phyloP scores from a whole-genome alignment of 2,797 vertebrate species.

The Eurystomus glaucurus region DNA sequence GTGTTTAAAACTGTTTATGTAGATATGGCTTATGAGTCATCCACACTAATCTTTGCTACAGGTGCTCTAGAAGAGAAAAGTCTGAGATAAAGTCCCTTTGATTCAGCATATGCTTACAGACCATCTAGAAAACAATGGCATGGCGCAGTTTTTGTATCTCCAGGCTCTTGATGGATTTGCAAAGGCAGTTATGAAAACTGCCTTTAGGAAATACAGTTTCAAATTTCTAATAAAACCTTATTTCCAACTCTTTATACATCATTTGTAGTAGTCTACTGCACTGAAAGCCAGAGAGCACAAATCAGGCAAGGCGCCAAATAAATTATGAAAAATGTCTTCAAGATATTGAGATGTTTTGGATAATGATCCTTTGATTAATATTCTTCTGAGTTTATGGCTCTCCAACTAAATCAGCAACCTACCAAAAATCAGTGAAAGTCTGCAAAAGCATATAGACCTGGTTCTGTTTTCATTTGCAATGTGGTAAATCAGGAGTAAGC shows the following conservation, averaged over 20 bases:
- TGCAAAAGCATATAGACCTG: neutral
- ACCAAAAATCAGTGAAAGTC: neutral
- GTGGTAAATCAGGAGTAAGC: neutral
- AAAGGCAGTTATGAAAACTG: constrained; percentile 25
- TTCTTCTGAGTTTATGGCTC: neutral
- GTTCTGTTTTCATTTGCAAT: neutral
- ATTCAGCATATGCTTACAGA: neutral
- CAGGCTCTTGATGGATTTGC: constrained; percentile 23
- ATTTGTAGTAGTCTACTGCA: neutral
- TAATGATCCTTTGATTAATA: neutral
- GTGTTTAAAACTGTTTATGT: neutral
- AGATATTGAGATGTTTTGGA: neutral
- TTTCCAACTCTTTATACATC: neutral
- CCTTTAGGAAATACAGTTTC: neutral
- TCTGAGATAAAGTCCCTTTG: neutral
- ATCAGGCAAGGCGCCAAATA: neutral
- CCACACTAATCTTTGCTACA: neutral
- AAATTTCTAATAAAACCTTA: neutral
- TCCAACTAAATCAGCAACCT: neutral
- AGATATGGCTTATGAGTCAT: neutral
- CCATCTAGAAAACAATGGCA: constrained; percentile 3
- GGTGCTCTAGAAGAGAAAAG: neutral
- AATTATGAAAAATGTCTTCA: neutral
- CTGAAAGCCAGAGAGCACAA: neutral
- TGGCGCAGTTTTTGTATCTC: neutral